Percentiles rank a stretch among this genome's conserved stretches.
phyloP scores from a whole-genome alignment of 2,113 vertebrate species.

The Herpailurus yagouaroundi region DNA sequence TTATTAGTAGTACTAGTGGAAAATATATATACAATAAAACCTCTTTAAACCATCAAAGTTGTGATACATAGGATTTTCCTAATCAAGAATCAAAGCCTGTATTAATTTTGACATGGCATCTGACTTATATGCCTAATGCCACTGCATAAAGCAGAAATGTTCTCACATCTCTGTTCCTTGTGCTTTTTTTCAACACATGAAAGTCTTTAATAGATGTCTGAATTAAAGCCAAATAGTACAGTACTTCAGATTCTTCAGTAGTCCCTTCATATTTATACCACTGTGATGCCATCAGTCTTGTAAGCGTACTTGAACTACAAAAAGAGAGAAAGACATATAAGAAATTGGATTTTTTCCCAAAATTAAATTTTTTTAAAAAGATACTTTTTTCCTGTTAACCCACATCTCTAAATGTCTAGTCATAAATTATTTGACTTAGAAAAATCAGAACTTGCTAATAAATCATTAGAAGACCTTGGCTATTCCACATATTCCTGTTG shows the following conservation, averaged over 20 bases:
- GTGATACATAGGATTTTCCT: background rate
- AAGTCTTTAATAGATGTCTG: slow-evolving; percentile 73
- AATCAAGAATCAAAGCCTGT: slow-evolving; percentile 19
- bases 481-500: background rate
- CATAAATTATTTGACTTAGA: slow-evolving; percentile 9
- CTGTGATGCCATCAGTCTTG: slow-evolving; percentile 86
- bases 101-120: slow-evolving; percentile 8
- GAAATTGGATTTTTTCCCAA: slow-evolving; percentile 57
- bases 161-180: background rate
- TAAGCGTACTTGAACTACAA: slow-evolving; percentile 84
- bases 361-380: background rate
- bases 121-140: background rate
- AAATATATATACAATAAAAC: slow-evolving; percentile 59
- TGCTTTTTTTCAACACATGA: background rate
- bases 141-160: slow-evolving; percentile 27
- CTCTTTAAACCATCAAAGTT: background rate
- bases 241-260: slow-evolving; percentile 83
- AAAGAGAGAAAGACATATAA: slow-evolving; percentile 81
- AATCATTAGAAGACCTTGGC: background rate
- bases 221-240: slow-evolving; percentile 60
- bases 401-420: background rate
- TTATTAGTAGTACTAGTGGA: slow-evolving; percentile 20
- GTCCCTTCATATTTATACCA: slow-evolving; percentile 86
- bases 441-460: background rate
- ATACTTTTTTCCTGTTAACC: background rate